Evolutionary conservation across 2,113 vertebrate genomes (phyloP).

Genomic region (Amblyornis subalaris): DNA sequence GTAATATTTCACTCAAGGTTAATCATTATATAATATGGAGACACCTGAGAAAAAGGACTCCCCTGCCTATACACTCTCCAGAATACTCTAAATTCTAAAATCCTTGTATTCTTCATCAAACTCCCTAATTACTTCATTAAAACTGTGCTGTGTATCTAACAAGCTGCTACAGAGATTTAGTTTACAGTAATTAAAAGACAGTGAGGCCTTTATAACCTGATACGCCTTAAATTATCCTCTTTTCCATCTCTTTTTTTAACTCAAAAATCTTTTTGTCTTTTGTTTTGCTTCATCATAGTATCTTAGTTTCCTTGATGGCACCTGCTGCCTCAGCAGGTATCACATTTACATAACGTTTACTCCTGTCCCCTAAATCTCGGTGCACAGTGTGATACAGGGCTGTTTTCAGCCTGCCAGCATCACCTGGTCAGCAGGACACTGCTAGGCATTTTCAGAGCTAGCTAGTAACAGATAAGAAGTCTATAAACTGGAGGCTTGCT

Average conservation of each 20-base stretch:
- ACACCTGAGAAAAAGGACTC: neutral
- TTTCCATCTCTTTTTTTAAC: neutral
- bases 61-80: neutral
- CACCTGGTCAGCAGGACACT: neutral
- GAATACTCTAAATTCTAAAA: constrained; percentile 26
- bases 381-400: neutral
- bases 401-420: neutral
- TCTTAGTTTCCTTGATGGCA: neutral
- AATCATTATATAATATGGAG: neutral
- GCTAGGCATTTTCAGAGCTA: neutral
- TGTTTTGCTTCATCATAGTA: neutral
- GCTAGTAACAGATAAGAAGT: neutral
- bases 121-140: constrained; percentile 27
- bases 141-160: neutral
- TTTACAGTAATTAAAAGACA: constrained; percentile 13
- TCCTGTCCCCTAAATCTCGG: neutral
- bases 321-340: neutral
- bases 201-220: neutral
- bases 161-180: neutral
- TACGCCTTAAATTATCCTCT: neutral
- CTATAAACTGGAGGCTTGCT: accelerated
- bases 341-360: neutral
- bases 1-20: constrained; percentile 10
- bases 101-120: constrained; percentile 6
- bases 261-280: neutral